Percentiles rank a stretch among this genome's conserved stretches.
Conservation (phyloP, 2,797 vertebrate genomes). For the Tamandua tetradactyla region DNA sequence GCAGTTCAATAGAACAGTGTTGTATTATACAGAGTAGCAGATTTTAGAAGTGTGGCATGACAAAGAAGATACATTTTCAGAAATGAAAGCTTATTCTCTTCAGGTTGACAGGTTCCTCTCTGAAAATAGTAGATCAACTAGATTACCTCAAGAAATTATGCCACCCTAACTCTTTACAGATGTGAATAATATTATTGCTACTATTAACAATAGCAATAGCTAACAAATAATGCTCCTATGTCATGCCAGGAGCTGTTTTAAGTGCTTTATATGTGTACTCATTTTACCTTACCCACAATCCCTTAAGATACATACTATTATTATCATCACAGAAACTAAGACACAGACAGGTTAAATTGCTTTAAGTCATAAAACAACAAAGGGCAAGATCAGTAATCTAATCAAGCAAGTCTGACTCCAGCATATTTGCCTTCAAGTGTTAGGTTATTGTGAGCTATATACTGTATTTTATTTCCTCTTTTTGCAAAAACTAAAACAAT, state of each 20-base stretch:
- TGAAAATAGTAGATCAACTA: not conserved
- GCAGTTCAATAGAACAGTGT: not conserved
- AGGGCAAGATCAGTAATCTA: not conserved
- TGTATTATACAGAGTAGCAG: not conserved
- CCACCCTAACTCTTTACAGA: not conserved
- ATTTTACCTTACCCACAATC: not conserved
- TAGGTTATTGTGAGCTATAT: not conserved
- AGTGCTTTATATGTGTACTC: not conserved
- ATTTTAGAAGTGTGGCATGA: not conserved
- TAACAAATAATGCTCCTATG: not conserved
- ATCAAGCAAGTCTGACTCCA: not conserved
- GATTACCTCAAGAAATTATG: not conserved
- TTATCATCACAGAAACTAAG: not conserved
- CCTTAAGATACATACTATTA: not conserved
- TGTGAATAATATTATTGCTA: not conserved
- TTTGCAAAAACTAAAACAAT: conserved; percentile 24
- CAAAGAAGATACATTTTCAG: conserved; percentile 4
- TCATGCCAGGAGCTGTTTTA: not conserved
- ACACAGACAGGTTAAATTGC: no score
- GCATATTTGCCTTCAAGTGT: not conserved
- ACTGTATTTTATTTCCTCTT: not conserved
- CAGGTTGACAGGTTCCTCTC: not conserved
- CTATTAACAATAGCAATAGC: not conserved
- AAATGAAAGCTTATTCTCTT: conserved; percentile 23
- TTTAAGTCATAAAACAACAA: no score